Base-by-base conservation (phyloP, 2,797 vertebrate species). In the Jordanella pulchra region DNA sequence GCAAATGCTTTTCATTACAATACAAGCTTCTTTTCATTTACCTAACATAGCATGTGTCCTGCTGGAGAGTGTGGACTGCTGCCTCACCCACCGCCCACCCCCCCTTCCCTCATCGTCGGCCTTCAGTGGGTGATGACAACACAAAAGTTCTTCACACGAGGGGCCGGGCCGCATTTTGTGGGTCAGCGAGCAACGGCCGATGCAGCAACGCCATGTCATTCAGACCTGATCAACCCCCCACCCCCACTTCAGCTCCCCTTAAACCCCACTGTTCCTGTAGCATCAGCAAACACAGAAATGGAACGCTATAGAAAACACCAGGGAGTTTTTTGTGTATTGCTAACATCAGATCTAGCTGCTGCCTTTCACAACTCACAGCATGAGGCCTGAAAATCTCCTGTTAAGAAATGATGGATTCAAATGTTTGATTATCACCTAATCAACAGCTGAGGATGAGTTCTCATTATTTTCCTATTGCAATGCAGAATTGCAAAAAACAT, bases 61-160 rank as follows among this genome's bases (percentile, higher is more conserved):
- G 85, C 84, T 77, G 53, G 78, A 89, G 88, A 85, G 87, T 39
- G 81, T 32, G 81, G 77, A 79, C 80, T 39, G 78, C 39, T 21
- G 73, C 83, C 87, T 85, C 70, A 69, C 58, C 66, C 72, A 80
- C 63, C 72, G 18, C 68, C 74, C 56, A 72, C 9, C 70, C 61
- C 55, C 80, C 14, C 42, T 28, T 47, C 51, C 30, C 61, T 75
- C 54, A 71, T 69, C 80, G 66, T 83, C 10, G 21, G 69, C 77
- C 87, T 82, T 87, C 83, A 81, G 80, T 82, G 83, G 80, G 81
- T 68, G 88, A 80, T 84, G 90, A 87, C 89, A 88, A 86, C 87
- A 93, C 92, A 92, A 93, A 94, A 90, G 92, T 90, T 75, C 85
- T 92, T 92, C 91, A 89, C 92, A 77, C 91, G 81, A 89, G 93